These are phyloP conservation scores for Aradus depressus DNA, from an alignment of 2,888 invertebrate genomes.

Conservation along the genomic window DNA sequence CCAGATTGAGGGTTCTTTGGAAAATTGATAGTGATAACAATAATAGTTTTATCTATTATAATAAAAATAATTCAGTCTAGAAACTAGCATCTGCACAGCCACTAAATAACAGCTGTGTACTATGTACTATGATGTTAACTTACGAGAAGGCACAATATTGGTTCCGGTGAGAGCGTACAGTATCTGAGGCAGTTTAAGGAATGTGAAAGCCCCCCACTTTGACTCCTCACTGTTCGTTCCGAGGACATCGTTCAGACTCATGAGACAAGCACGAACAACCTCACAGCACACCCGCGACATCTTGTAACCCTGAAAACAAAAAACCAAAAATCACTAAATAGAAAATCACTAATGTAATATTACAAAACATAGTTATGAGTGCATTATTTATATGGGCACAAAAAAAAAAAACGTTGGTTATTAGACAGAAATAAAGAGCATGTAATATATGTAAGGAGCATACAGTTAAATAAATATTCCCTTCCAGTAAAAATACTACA, in stretches of 20 bases:
- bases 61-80: background rate
- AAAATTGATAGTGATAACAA: background rate
- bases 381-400: background rate
- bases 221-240: conserved; percentile 68
- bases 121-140: conserved; percentile 2
- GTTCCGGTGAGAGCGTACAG: conserved; percentile 53
- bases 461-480: too few relatives aligned
- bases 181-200: conserved; percentile 78
- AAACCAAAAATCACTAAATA: background rate
- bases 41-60: too few relatives aligned
- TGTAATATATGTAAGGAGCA: too few relatives aligned
- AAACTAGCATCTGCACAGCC: background rate
- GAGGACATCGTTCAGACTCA: conserved; percentile 78
- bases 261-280: conserved; percentile 75
- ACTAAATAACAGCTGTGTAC: too few relatives aligned
- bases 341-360: background rate
- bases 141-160: conserved; percentile 22
- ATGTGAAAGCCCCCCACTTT: conserved; percentile 89
- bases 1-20: background rate
- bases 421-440: too few relatives aligned
- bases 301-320: conserved; percentile 46
- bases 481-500: too few relatives aligned
- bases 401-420: background rate
- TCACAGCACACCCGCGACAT: conserved; percentile 75
- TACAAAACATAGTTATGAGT: background rate